Conservation (phyloP, 2,797 vertebrate genomes). For the Lithobates pipiens region DNA sequence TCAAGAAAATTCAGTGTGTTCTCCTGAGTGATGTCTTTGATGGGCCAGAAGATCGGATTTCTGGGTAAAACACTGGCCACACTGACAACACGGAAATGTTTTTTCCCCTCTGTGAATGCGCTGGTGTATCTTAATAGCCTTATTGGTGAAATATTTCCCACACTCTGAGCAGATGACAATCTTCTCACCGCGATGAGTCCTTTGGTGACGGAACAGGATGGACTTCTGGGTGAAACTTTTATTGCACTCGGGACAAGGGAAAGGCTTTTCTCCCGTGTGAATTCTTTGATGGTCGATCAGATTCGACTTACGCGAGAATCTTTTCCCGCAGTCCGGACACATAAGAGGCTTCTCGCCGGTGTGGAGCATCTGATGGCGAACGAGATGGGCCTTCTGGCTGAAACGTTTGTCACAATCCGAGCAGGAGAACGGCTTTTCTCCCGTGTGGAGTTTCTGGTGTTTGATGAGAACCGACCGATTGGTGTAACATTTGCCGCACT, state of each 20-base stretch:
- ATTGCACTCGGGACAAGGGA: conserved; percentile 76
- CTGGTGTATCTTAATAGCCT: conserved; percentile 20
- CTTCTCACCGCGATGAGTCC: conserved; percentile 65
- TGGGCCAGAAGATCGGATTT: not conserved
- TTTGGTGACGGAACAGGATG: conserved; percentile 77
- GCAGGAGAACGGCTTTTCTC: not conserved
- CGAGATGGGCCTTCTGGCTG: not conserved
- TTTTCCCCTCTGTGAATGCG: not conserved
- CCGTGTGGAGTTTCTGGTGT: not conserved
- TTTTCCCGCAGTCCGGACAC: conserved; percentile 76
- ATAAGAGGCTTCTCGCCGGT: conserved; percentile 73
- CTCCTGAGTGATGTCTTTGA: not conserved
- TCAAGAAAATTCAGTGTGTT: not conserved
- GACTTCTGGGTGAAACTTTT: conserved; percentile 77
- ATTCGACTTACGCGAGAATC: conserved; percentile 81
- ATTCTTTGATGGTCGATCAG: conserved; percentile 77
- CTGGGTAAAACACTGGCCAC: conserved; percentile 13
- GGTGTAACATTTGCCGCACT: not conserved
- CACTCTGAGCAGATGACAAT: not conserved
- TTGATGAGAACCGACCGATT: not conserved
- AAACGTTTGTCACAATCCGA: conserved; percentile 9
- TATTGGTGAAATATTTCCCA: conserved; percentile 7
- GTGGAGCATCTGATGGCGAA: conserved; percentile 76
- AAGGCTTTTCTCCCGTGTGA: conserved; percentile 76
- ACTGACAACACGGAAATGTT: conserved; percentile 10